phyloP scores from a whole-genome alignment of 1,140 invertebrate species.

The Eubasilissa regina region DNA sequence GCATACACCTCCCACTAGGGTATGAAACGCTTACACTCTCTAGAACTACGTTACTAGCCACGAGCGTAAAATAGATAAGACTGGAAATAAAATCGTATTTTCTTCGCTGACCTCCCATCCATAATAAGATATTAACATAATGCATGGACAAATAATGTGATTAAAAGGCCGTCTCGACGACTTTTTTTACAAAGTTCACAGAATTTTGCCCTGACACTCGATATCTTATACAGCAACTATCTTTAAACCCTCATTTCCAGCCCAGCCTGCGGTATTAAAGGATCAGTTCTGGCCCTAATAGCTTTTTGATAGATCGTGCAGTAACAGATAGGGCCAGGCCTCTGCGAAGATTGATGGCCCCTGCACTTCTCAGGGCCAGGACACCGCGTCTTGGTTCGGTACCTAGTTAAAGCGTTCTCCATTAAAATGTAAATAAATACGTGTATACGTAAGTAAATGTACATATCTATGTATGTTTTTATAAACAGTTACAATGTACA shows the following conservation, averaged over 20 bases:
- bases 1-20: too few relatives aligned
- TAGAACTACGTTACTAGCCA: background rate
- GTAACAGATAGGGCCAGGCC: slow-evolving; percentile 41
- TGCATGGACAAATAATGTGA: background rate
- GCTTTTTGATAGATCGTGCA: slow-evolving; percentile 57
- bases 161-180: background rate
- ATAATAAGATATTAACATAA: background rate
- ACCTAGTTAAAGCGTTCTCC: background rate
- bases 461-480: too few relatives aligned
- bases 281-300: slow-evolving; percentile 47
- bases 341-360: slow-evolving; percentile 51
- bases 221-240: background rate
- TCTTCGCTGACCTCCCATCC: background rate
- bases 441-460: too few relatives aligned
- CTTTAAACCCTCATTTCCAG: slow-evolving; percentile 7
- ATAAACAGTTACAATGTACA: too few relatives aligned
- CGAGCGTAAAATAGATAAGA: too few relatives aligned
- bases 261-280: slow-evolving; percentile 14
- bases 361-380: background rate
- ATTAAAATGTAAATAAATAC: background rate
- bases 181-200: background rate
- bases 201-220: slow-evolving; percentile 8
- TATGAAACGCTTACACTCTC: background rate
- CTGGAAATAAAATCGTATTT: background rate
- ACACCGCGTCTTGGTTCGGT: background rate